phyloP scores from a whole-genome alignment of 2,888 invertebrate genomes.

The Sympetrum striolatum region DNA sequence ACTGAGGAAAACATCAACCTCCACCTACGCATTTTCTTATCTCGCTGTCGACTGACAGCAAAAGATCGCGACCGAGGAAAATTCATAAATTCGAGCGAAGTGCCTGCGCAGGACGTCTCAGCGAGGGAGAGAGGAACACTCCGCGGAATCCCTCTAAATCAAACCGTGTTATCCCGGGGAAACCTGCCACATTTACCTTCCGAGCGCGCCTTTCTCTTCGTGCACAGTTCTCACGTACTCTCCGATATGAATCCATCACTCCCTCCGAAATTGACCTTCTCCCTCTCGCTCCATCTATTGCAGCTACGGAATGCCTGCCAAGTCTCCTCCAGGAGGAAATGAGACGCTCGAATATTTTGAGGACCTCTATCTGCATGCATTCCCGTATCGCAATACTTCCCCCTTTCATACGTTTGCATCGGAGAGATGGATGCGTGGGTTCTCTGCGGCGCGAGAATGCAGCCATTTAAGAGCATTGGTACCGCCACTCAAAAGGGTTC shows the following conservation, averaged over 20 bases:
- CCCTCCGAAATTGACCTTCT: not conserved
- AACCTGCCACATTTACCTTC: not conserved
- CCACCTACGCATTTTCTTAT: too few relatives aligned
- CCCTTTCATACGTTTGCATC: not conserved
- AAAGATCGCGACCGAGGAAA: too few relatives aligned
- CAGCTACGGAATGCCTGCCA: not conserved
- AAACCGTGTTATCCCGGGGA: not conserved
- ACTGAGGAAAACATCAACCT: too few relatives aligned
- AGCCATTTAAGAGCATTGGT: too few relatives aligned
- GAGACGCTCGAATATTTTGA: not conserved
- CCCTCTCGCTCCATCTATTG: not conserved
- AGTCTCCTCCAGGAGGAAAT: not conserved
- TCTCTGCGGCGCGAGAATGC: too few relatives aligned
- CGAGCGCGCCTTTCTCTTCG: not conserved
- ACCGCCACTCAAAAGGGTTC: too few relatives aligned
- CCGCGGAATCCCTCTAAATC: not conserved
- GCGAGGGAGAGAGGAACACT: not conserved
- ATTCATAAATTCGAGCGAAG: too few relatives aligned
- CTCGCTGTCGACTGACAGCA: too few relatives aligned
- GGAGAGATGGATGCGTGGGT: too few relatives aligned
- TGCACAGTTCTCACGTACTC: not conserved
- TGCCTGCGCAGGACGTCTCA: too few relatives aligned
- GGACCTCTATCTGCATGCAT: not conserved
- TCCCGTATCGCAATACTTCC: not conserved
- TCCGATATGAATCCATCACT: not conserved